These are phyloP conservation scores for Ictalurus punctatus DNA, from an alignment of 2,113 vertebrate species.

Conservation along the genomic window DNA sequence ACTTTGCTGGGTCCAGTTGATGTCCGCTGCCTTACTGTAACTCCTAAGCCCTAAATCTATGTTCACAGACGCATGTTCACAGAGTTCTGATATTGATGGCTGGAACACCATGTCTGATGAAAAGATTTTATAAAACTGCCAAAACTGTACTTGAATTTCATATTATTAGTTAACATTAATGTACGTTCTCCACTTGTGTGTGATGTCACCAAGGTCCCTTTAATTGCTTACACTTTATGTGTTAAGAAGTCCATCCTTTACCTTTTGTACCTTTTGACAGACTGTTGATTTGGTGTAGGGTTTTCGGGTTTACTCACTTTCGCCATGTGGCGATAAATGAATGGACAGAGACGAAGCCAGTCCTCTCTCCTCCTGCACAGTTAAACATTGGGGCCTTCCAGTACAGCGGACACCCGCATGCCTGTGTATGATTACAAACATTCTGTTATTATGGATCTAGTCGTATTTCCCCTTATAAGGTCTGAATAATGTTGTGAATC, in stretches of 20 bases:
- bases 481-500: neutral
- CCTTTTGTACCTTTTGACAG: neutral
- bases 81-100: neutral
- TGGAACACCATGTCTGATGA: neutral
- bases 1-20: neutral
- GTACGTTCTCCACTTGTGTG: neutral
- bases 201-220: no score
- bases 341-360: constrained; percentile 87
- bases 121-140: neutral
- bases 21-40: neutral
- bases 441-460: neutral
- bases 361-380: constrained; percentile 88
- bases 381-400: constrained; percentile 96
- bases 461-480: neutral
- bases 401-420: constrained; percentile 91
- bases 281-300: neutral
- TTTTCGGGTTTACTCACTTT: constrained; percentile 78
- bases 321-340: constrained; percentile 91
- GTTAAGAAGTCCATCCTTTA: neutral
- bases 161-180: neutral
- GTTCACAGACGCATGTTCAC: neutral
- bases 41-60: neutral
- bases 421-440: constrained; percentile 70
- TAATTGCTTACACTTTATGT: neutral
- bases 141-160: no score